phyloP scores from a whole-genome alignment of 64 coral and sea anemone genomes.

The Porites australiensis region DNA sequence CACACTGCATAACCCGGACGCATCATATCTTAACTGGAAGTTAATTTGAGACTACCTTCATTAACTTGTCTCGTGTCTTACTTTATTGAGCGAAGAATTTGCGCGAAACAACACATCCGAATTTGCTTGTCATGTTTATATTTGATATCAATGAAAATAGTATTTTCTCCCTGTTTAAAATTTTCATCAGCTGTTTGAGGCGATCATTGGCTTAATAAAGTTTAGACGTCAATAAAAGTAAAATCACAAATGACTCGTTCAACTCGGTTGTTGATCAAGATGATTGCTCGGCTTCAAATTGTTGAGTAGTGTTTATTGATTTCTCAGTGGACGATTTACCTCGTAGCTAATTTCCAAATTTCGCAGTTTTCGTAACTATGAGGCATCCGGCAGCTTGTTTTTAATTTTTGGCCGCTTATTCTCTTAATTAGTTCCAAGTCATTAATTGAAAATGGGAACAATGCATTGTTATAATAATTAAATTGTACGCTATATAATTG shows the following conservation, averaged over 20 bases:
- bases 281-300: slow-evolving; percentile 67
- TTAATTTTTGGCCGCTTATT: slow-evolving; percentile 53
- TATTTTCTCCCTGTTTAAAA: slow-evolving; percentile 72
- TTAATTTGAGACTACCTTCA: slow-evolving; percentile 36
- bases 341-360: slow-evolving; percentile 71
- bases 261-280: slow-evolving; percentile 22
- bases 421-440: slow-evolving; percentile 94
- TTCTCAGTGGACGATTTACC: slow-evolving; percentile 30
- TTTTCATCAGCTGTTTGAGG: slow-evolving; percentile 70
- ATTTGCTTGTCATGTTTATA: slow-evolving; percentile 42
- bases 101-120: slow-evolving; percentile 34
- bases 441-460: slow-evolving; percentile 97
- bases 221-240: slow-evolving; percentile 57
- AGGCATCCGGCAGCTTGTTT: slow-evolving; percentile 77
- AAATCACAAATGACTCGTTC: slow-evolving; percentile 58
- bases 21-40: slow-evolving; percentile 21
- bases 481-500: slow-evolving; percentile 91
- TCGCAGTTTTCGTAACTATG: slow-evolving; percentile 67
- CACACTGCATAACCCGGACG: slow-evolving; percentile 45
- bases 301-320: slow-evolving; percentile 22
- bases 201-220: slow-evolving; percentile 43
- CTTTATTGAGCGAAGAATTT: slow-evolving; percentile 63
- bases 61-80: slow-evolving; percentile 41
- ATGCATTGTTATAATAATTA: slow-evolving; percentile 97
- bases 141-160: slow-evolving; percentile 56